phyloP scores from a whole-genome alignment of 2,113 vertebrate genomes.

The Aegithalos caudatus region DNA sequence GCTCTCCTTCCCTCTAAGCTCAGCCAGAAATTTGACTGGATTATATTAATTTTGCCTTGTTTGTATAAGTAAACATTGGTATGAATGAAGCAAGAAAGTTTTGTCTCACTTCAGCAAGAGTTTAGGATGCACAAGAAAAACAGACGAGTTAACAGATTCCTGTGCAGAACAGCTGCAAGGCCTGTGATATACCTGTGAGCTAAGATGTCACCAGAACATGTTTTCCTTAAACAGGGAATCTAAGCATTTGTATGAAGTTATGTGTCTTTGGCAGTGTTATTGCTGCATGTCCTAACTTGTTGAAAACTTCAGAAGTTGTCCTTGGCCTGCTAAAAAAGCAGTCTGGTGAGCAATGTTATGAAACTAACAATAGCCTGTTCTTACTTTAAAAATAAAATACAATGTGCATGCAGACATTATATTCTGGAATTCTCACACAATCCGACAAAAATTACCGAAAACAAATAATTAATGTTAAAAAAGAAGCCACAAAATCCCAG shows the following conservation, averaged over 20 bases:
- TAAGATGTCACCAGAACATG: not conserved
- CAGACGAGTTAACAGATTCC: not conserved
- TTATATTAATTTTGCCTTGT: not conserved
- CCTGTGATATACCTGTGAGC: not conserved
- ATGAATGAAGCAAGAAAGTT: not conserved
- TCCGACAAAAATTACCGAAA: not conserved
- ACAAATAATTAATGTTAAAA: not conserved
- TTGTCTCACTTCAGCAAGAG: not conserved
- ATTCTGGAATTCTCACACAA: not conserved
- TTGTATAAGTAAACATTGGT: not conserved
- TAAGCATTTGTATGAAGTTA: not conserved
- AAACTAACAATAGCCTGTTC: not conserved
- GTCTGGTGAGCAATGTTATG: not conserved
- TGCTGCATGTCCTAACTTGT: not conserved
- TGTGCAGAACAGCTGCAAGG: not conserved
- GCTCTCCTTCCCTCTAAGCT: not conserved
- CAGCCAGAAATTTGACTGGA: not conserved
- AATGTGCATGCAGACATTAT: not conserved
- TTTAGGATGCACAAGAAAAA: not conserved
- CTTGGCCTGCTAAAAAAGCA: conserved; percentile 21
- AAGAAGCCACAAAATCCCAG: not conserved
- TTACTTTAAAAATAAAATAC: not conserved
- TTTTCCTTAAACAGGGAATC: not conserved
- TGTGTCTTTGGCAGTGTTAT: not conserved
- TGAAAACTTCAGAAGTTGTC: not conserved